A percentile compares a stretch with the other conserved stretches of the same genome.
Evolutionary conservation across 2,113 vertebrate species (phyloP).

Genomic region (Pao palembangensis): DNA sequence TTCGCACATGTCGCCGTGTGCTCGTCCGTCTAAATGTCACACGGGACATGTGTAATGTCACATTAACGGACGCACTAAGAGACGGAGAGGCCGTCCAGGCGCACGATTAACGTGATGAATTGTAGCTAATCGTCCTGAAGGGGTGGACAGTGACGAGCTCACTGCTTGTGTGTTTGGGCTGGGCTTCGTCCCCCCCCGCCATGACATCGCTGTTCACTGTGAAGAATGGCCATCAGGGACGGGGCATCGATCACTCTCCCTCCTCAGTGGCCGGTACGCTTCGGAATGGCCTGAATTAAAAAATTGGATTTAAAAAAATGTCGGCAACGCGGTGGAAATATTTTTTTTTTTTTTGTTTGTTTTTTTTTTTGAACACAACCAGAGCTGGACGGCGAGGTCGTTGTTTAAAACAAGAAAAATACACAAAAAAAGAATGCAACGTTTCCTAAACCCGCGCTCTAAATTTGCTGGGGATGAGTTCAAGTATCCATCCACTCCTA

Average conservation of each 20-base stretch:
- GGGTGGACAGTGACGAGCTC: neutral
- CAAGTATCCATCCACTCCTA: slow-evolving; percentile 1
- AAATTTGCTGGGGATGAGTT: slow-evolving; percentile 23
- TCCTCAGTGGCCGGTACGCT: too few relatives aligned
- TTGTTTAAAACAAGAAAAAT: neutral
- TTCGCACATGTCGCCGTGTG: neutral
- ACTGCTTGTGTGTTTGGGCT: neutral
- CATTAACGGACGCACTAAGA: slow-evolving; percentile 37
- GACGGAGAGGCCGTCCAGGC: slow-evolving; percentile 48
- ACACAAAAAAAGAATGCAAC: slow-evolving; percentile 3
- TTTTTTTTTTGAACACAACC: too few relatives aligned
- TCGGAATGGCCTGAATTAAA: too few relatives aligned
- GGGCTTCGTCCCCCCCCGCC: too few relatives aligned
- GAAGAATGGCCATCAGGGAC: too few relatives aligned
- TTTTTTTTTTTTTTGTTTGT: too few relatives aligned
- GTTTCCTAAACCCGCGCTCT: slow-evolving; percentile 9
- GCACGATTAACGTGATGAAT: slow-evolving; percentile 35
- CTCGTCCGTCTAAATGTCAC: slow-evolving; percentile 36
- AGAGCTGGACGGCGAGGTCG: too few relatives aligned
- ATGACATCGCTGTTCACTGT: too few relatives aligned
- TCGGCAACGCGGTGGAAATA: too few relatives aligned
- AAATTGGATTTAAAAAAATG: too few relatives aligned
- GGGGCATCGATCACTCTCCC: too few relatives aligned
- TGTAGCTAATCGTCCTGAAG: slow-evolving; percentile 29
- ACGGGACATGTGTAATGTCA: slow-evolving; percentile 49